Evolutionary conservation across 2,113 vertebrate genomes (phyloP).

Genomic region (Carassius auratus): DNA sequence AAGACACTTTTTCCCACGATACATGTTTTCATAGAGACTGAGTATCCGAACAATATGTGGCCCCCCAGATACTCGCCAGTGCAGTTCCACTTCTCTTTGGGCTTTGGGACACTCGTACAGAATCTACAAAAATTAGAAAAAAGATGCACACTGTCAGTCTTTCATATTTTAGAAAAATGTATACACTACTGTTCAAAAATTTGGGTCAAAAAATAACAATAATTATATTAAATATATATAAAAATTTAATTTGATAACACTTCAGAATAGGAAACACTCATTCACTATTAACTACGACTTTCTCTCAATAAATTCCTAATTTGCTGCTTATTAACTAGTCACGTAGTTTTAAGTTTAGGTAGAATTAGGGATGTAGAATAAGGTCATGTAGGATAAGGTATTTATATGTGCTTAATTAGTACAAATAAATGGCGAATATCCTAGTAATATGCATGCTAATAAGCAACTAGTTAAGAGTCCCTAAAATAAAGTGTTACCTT

Average conservation of each 20-base stretch:
- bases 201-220: neutral
- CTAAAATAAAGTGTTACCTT: no score
- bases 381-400: no score
- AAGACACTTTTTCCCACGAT: slow-evolving; percentile 92
- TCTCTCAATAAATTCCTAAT: no score
- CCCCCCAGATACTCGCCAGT: slow-evolving; percentile 87
- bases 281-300: no score
- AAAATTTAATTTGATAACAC: neutral
- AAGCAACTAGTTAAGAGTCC: no score
- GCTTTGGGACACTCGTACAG: slow-evolving; percentile 93
- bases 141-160: neutral
- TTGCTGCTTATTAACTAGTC: no score
- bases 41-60: slow-evolving; percentile 84
- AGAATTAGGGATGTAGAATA: no score
- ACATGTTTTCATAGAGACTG: slow-evolving; percentile 93
- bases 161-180: neutral
- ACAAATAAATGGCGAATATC: no score
- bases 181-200: neutral
- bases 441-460: no score
- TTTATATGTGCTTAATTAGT: no score
- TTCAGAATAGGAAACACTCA: no score
- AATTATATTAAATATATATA: neutral
- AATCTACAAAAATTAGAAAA: slow-evolving; percentile 61
- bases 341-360: no score
- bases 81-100: slow-evolving; percentile 91